Base-by-base conservation (phyloP, 2,797 vertebrate genomes). In the Halcyon smyrnensis region DNA sequence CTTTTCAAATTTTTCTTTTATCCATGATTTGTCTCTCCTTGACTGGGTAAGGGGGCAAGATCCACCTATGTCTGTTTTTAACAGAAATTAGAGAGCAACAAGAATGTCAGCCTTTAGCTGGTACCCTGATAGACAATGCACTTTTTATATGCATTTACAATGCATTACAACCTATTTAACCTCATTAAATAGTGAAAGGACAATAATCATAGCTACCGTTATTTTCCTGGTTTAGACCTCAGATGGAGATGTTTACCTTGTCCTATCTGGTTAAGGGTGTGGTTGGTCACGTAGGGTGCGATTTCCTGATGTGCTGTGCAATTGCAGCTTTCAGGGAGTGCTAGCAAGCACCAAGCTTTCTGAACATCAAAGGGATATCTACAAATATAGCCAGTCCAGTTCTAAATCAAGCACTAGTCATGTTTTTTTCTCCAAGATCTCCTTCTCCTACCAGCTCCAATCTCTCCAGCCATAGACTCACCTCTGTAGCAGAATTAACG, bases 1-100 rank as follows among this genome's bases (percentile, higher is more conserved):
- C 18, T 75, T 95, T 94, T 56, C n/a, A 51, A 46, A 19, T 83
- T 73, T 85, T 93, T 71, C 32, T 90, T 62, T 92, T 59, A 45
- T 65, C 56, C 36, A 8, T 83, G 64, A 41, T 50, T 82, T 70
- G 30, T 41, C 32, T 57, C 8, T 69, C 30, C 51, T 88, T 90
- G 78, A 70, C 65, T 86, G 56, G 24, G n/a, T 74, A 56, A 69
- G 9, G 27, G 9, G 15, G 10, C 15, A 77, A 71, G 36, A 51
- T 62, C 36, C 32, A 39, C 50, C 59, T 46, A 24, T 63, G 32
- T 46, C 64, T 70, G n/a, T 53, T 86, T 53, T 79, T 82, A 87
- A 59, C 30, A 63, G 65, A 76, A 80, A 41, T 30, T 41, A 41
- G 28, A 60, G 6, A 39, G 5, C 60, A 56, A 16, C 45, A 73